A percentile compares a stretch with the other conserved stretches of the same genome.
Conservation (phyloP, 2,888 invertebrate genomes). For the Sturmia bella region DNA sequence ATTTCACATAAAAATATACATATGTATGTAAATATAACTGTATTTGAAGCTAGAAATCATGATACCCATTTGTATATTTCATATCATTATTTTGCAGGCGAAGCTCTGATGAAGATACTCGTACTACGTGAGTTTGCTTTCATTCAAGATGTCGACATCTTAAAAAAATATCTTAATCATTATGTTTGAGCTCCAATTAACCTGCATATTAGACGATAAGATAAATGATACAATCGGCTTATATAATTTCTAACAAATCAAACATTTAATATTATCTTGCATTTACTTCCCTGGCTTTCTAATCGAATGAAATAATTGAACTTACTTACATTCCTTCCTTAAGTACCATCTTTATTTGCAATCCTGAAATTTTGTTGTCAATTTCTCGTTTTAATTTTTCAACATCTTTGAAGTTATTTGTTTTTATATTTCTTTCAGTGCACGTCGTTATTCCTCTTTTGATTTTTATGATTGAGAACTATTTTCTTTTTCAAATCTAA, state of each 20-base stretch:
- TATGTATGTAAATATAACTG: too few species aligned
- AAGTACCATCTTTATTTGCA: slow-evolving; percentile 16
- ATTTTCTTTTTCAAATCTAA: slow-evolving; percentile 20
- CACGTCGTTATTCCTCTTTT: slow-evolving; percentile 72
- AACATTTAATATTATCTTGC: slow-evolving; percentile 10
- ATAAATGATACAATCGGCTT: slow-evolving; percentile 30
- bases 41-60: background rate
- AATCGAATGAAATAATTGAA: slow-evolving; percentile 5
- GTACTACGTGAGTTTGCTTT: slow-evolving; percentile 79
- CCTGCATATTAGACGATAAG: slow-evolving; percentile 39
- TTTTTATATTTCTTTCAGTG: slow-evolving; percentile 71
- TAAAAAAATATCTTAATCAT: slow-evolving; percentile 25
- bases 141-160: slow-evolving; percentile 62
- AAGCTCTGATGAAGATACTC: slow-evolving; percentile 80
- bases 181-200: slow-evolving; percentile 31
- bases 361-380: slow-evolving; percentile 22
- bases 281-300: background rate
- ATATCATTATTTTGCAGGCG: slow-evolving; percentile 74
- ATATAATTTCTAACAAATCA: slow-evolving; percentile 18
- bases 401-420: slow-evolving; percentile 8
- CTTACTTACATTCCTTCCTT: slow-evolving; percentile 25
- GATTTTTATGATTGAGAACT: slow-evolving; percentile 60
- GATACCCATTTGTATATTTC: slow-evolving; percentile 1
- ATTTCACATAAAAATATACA: too few species aligned
- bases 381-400: slow-evolving; percentile 42